These are phyloP conservation scores for Heliconius himera DNA, from an alignment of 1,140 invertebrate species.

Conservation along the genomic window DNA sequence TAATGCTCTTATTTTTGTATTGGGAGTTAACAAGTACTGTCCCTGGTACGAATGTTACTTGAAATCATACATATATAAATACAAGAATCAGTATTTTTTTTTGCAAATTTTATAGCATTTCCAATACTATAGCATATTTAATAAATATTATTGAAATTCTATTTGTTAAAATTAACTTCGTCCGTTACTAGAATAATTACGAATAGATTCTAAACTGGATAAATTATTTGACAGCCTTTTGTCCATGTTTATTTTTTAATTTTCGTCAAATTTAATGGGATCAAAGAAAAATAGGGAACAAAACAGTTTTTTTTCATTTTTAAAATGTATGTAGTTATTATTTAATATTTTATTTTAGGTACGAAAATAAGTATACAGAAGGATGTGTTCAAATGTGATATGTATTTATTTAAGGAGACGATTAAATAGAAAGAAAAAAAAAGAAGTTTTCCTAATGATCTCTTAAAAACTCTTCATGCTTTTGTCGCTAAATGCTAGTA, in stretches of 20 bases:
- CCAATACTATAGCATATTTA: neutral
- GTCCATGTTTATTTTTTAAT: neutral
- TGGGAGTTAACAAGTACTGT: too few relatives aligned
- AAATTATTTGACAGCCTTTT: neutral
- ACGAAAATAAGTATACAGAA: slow-evolving; percentile 63
- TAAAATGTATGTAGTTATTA: slow-evolving; percentile 49
- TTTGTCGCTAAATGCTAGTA: slow-evolving; percentile 38
- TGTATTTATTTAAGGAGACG: slow-evolving; percentile 74
- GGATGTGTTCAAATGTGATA: slow-evolving; percentile 81
- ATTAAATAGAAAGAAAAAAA: slow-evolving; percentile 60
- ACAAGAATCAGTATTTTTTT: neutral
- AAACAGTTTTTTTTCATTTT: slow-evolving; percentile 40
- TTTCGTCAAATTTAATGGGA: slow-evolving; percentile 16
- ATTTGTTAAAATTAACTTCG: slow-evolving; percentile 5
- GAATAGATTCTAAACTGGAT: neutral
- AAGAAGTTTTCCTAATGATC: slow-evolving; percentile 81
- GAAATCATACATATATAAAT: slow-evolving; percentile 46
- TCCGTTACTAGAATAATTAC: neutral
- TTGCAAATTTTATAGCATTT: neutral
- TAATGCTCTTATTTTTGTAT: too few relatives aligned
- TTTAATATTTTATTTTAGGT: slow-evolving; percentile 64
- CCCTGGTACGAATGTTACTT: too few relatives aligned
- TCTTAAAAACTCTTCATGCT: slow-evolving; percentile 77
- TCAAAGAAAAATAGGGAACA: slow-evolving; percentile 52
- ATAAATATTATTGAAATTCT: neutral